These are phyloP conservation scores for Schlechtendalia chinensis DNA, from an alignment of 1,140 invertebrate genomes.

Conservation along the genomic window DNA sequence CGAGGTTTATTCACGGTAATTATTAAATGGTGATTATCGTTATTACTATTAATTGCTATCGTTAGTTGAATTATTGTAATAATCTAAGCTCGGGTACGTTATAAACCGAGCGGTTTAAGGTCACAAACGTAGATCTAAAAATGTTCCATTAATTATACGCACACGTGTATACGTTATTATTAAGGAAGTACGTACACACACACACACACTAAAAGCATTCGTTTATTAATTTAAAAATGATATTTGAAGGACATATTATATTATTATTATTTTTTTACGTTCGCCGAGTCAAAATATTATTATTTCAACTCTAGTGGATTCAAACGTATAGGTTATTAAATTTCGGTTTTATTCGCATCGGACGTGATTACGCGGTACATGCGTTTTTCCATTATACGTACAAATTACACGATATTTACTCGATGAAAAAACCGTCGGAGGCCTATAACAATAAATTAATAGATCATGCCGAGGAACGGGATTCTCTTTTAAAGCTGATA, in stretches of 20 bases:
- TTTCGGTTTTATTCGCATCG: slow-evolving; percentile 15
- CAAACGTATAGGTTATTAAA: neutral
- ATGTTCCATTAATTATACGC: slow-evolving; percentile 30
- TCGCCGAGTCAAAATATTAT: slow-evolving; percentile 12
- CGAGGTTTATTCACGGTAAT: neutral
- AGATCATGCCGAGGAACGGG: too few species aligned
- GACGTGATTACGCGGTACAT: neutral
- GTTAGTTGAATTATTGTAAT: slow-evolving; percentile 35
- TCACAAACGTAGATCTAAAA: slow-evolving; percentile 36
- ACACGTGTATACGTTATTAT: too few species aligned
- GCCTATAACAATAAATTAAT: too few species aligned
- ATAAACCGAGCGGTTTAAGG: slow-evolving; percentile 11
- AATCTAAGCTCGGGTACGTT: neutral
- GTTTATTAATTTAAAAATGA: slow-evolving; percentile 20
- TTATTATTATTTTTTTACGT: neutral
- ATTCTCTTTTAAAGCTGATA: too few species aligned
- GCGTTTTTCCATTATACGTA: neutral
- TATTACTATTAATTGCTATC: slow-evolving; percentile 6
- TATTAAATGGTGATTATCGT: neutral
- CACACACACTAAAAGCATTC: slow-evolving; percentile 20
- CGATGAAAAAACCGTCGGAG: neutral
- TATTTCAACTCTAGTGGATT: neutral
- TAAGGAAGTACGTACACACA: neutral
- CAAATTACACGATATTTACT: neutral
- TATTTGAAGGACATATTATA: slow-evolving; percentile 35